phyloP scores from a whole-genome alignment of 2,888 invertebrate genomes.

The Trisateles emortualis region DNA sequence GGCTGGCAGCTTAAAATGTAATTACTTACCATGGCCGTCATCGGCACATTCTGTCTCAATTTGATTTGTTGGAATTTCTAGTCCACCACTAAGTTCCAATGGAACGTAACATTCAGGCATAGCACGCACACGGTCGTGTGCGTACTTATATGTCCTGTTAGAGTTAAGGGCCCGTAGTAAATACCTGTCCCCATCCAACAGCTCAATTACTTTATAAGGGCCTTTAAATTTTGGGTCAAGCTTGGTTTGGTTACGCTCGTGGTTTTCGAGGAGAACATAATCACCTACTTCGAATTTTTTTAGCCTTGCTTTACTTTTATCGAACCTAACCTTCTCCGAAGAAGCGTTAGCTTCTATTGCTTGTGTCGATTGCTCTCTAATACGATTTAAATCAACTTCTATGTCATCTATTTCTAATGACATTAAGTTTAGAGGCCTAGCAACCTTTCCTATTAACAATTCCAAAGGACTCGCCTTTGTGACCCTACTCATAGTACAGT shows the following conservation, averaged over 20 bases:
- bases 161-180: conserved; percentile 11
- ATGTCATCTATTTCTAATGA: background rate
- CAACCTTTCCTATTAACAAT: conserved; percentile 5
- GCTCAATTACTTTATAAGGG: conserved; percentile 13
- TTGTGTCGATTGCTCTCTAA: conserved; percentile 1
- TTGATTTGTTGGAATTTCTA: background rate
- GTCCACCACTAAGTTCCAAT: background rate
- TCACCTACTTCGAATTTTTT: conserved; percentile 4
- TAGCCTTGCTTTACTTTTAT: conserved; percentile 3
- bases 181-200: conserved; percentile 15
- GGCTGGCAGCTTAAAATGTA: no score
- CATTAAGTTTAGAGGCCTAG: conserved; percentile 2
- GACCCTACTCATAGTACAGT: background rate
- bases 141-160: conserved; percentile 12
- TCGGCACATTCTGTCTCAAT: background rate
- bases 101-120: conserved; percentile 11
- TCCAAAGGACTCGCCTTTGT: conserved; percentile 1
- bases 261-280: conserved; percentile 3
- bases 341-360: background rate
- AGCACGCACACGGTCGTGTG: conserved; percentile 15
- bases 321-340: conserved; percentile 4
- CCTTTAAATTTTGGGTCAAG: conserved; percentile 16
- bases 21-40: background rate
- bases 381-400: background rate
- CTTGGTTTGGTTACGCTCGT: conserved; percentile 16